Evolutionary conservation across 2,113 vertebrate genomes (phyloP).

Genomic region (Piprites chloris): DNA sequence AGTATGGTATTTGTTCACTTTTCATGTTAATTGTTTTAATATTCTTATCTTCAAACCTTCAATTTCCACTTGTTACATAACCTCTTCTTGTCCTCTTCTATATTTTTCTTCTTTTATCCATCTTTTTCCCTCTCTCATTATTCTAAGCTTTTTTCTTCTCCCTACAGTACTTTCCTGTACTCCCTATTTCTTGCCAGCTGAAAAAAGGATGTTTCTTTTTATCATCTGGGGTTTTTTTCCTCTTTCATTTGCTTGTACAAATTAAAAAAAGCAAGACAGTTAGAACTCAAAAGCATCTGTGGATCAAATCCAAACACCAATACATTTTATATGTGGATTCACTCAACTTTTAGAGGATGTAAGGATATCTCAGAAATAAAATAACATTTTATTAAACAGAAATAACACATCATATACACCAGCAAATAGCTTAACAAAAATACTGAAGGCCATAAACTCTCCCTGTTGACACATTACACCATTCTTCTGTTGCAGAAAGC

Average conservation of each 20-base stretch:
- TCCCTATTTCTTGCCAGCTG: neutral
- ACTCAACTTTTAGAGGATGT: neutral
- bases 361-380: neutral
- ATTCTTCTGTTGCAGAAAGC: neutral
- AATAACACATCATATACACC: neutral
- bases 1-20: neutral
- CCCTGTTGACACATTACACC: neutral
- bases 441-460: neutral
- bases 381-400: neutral
- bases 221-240: neutral
- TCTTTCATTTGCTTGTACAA: neutral
- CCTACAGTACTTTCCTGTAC: neutral
- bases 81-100: neutral
- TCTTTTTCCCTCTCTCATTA: neutral
- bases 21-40: neutral
- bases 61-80: neutral
- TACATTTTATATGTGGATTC: neutral
- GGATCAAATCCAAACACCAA: neutral
- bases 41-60: neutral
- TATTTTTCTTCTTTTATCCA: neutral
- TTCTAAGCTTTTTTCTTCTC: neutral
- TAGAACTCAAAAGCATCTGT: neutral
- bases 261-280: neutral
- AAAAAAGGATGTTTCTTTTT: neutral
- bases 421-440: neutral